Base-by-base conservation (phyloP, 2,113 vertebrate species). In the Merops nubicus region DNA sequence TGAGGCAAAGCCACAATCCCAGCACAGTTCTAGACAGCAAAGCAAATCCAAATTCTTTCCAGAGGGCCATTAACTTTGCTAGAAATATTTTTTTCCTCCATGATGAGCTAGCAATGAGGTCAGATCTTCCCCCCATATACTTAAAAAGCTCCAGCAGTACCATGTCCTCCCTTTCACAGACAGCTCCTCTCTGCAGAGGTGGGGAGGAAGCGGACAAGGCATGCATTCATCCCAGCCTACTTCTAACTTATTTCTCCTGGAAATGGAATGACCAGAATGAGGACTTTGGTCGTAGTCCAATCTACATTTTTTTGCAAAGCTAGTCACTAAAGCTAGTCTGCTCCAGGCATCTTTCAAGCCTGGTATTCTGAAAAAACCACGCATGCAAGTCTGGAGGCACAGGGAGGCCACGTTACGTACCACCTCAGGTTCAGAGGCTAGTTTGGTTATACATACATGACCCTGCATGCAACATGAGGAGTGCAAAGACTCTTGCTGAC, bases 241-340 rank as follows among this genome's bases (percentile, higher is more conserved):
- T 85, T 75, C 56, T 85, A 93, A 86, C 67, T 86, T 80, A 36
- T 76, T 95, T 97, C 92, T 90, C 64, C 78, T 86, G 79, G 76
- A 88, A 96, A 86, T 5, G 50, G 79, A 93, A 95, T 86, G 72
- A 92, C 72, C 85, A 95, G 91, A 94, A 92, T 91, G 88, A 93
- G 60, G 53, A 77, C 59, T 40, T 38, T 93, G 83, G 79, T 94
- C 54, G 42, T 33, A 74, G 47, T 80, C 83, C 75, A 80, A 63
- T 25, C 50, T 54, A 10, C n/a, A 34, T 48, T 54, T 56, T 93
- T 91, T 29, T 94, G 5, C 36, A 80, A 65, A 89, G 80, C 29
- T 4, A 51, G 40, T 36, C 38, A 63, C 26, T 51, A 85, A 74
- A 85, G 40, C 60, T 29, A 60, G 48, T 56, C 65, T 80, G 59